These are phyloP conservation scores for Byasa hedistus DNA, from an alignment of 2,888 invertebrate species.

Conservation along the genomic window DNA sequence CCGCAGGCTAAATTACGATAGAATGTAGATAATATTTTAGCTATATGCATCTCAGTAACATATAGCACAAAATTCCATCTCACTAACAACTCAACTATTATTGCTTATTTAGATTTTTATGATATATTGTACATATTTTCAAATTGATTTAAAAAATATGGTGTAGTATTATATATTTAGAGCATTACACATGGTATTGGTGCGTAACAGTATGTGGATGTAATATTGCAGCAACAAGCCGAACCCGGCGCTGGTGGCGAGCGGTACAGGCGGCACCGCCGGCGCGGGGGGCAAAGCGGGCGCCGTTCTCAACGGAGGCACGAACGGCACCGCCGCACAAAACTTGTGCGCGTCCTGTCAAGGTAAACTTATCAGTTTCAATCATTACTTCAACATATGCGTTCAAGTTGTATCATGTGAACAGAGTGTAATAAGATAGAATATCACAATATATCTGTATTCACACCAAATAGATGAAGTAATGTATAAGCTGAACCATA, in stretches of 20 bases:
- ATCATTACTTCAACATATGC: not conserved
- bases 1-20: too few species aligned
- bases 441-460: not conserved
- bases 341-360: conserved; percentile 78
- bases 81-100: too few species aligned
- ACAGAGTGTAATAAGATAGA: not conserved
- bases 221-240: conserved; percentile 88
- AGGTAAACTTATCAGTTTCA: conserved; percentile 47
- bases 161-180: too few species aligned
- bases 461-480: not conserved
- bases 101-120: too few species aligned
- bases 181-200: not conserved
- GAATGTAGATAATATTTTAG: too few species aligned
- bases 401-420: not conserved
- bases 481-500: not conserved
- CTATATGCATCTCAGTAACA: too few species aligned
- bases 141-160: too few species aligned
- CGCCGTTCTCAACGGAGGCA: conserved; percentile 88
- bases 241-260: conserved; percentile 88
- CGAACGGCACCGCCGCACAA: conserved; percentile 83
- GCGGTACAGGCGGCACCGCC: conserved; percentile 79
- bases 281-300: conserved; percentile 64
- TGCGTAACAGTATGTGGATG: conserved; percentile 4
- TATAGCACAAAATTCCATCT: too few species aligned
- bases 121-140: too few species aligned